Conservation (phyloP, 2,888 invertebrate genomes). For the Stenodema calcarata region DNA sequence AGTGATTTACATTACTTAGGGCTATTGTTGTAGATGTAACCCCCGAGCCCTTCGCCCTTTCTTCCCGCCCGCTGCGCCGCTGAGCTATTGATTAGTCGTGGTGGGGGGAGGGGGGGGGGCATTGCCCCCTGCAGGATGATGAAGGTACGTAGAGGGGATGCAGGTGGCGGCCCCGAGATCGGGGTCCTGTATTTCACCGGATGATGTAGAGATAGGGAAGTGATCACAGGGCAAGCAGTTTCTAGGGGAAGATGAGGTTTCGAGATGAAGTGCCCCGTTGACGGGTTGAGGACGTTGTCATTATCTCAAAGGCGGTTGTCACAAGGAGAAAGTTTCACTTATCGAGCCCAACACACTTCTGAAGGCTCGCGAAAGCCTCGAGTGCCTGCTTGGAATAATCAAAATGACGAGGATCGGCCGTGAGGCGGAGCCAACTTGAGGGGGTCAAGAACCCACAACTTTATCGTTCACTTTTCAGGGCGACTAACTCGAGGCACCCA, state of each 20-base stretch:
- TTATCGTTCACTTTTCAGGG: background rate
- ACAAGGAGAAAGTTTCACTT: background rate
- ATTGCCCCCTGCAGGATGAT: slow-evolving; percentile 1
- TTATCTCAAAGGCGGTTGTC: background rate
- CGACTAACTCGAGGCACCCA: too few species aligned
- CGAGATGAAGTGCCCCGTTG: background rate
- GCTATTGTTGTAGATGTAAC: slow-evolving; percentile 30
- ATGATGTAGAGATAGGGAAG: background rate
- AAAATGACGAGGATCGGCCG: background rate
- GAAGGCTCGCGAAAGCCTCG: background rate
- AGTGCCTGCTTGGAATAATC: background rate
- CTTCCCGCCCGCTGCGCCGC: slow-evolving; percentile 5
- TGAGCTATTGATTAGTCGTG: slow-evolving; percentile 21
- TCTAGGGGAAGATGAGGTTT: background rate
- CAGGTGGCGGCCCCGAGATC: slow-evolving; percentile 13
- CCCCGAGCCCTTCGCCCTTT: background rate
- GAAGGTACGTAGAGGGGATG: slow-evolving; percentile 23
- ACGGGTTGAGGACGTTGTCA: background rate
- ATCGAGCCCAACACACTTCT: background rate
- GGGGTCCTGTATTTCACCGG: background rate
- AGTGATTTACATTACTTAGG: slow-evolving; percentile 21
- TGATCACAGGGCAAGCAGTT: background rate
- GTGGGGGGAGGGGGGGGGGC: background rate
- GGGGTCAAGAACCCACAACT: background rate
- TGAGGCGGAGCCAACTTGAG: background rate